Conservation (phyloP, 2,888 invertebrate species). For the Watsonalla binaria region DNA sequence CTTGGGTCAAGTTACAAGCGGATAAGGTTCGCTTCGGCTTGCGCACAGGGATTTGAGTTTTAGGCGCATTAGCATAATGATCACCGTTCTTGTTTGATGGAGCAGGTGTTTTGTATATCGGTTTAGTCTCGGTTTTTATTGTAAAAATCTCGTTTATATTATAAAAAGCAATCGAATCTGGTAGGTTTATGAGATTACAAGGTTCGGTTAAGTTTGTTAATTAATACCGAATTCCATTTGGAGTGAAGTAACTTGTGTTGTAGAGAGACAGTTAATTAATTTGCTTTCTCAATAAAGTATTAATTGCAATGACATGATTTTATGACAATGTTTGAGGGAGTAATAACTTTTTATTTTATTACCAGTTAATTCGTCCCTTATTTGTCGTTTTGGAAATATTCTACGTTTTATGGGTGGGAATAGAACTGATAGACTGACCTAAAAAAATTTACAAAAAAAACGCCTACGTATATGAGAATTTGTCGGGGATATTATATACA, state of each 20-base stretch:
- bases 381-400: background rate
- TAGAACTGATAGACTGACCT: background rate
- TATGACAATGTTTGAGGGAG: background rate
- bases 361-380: background rate
- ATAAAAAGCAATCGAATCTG: slow-evolving; percentile 53
- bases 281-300: slow-evolving; percentile 12
- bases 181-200: slow-evolving; percentile 59
- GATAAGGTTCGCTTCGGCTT: slow-evolving; percentile 49
- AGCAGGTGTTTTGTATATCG: slow-evolving; percentile 74
- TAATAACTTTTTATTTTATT: no score
- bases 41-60: slow-evolving; percentile 38
- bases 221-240: slow-evolving; percentile 41
- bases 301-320: background rate
- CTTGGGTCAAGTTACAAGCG: slow-evolving; percentile 38
- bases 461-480: no score
- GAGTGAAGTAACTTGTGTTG: slow-evolving; percentile 19
- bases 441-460: no score
- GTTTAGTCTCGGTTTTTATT: slow-evolving; percentile 74
- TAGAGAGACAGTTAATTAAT: slow-evolving; percentile 21
- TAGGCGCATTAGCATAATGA: slow-evolving; percentile 73
- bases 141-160: slow-evolving; percentile 70
- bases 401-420: background rate
- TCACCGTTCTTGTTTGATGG: slow-evolving; percentile 68
- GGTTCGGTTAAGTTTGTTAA: slow-evolving; percentile 41
- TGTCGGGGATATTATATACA: no score